phyloP scores from a whole-genome alignment of 2,113 vertebrate species.

The Colossoma macropomum region DNA sequence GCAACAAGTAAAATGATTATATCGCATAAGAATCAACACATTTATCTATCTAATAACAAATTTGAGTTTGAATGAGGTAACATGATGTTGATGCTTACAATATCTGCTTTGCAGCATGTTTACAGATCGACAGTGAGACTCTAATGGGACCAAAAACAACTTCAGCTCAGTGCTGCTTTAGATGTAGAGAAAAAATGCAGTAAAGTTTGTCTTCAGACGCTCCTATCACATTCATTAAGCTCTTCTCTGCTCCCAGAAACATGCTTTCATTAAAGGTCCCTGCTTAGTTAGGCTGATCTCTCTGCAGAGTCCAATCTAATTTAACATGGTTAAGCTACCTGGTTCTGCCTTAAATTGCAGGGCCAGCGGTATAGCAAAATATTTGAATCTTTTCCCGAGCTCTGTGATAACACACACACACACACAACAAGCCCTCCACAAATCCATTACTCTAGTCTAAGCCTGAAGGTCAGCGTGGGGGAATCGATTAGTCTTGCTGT shows the following conservation, averaged over 20 bases:
- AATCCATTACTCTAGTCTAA: conserved; percentile 51
- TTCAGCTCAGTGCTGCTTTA: too few species aligned
- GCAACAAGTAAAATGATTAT: too few species aligned
- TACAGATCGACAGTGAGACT: too few species aligned
- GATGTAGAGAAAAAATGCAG: neutral
- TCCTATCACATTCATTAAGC: neutral
- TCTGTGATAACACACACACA: neutral
- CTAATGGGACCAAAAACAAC: too few species aligned
- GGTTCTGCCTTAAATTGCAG: neutral
- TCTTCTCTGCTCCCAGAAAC: neutral
- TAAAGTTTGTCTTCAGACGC: neutral
- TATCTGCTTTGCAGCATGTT: too few species aligned
- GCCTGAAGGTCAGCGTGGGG: conserved; percentile 53
- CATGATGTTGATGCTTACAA: too few species aligned
- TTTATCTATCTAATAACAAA: too few species aligned
- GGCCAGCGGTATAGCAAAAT: neutral
- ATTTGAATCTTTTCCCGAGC: neutral
- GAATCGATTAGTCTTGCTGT: conserved; percentile 56
- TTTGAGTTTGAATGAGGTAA: too few species aligned
- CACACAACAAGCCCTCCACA: conserved; percentile 48
- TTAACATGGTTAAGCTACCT: neutral
- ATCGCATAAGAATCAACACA: too few species aligned
- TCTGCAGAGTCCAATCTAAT: neutral
- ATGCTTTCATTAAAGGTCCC: neutral
- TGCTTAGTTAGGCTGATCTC: neutral